These are phyloP conservation scores for Nycteola revayana DNA, from an alignment of 2,888 invertebrate genomes.

Conservation along the genomic window DNA sequence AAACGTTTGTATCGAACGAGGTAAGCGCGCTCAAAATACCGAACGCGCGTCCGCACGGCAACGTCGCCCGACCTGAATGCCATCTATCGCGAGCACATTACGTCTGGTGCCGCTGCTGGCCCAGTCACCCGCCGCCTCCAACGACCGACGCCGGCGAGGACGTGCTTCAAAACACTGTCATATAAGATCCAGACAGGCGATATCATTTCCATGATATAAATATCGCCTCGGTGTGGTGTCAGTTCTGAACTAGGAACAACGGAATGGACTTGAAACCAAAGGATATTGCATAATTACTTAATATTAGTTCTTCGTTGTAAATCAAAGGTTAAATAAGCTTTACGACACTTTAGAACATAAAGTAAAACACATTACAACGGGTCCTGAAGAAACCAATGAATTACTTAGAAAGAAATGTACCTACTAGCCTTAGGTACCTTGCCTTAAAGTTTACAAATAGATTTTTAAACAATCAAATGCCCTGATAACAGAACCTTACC, in stretches of 20 bases:
- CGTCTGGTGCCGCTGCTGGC: constrained; percentile 40
- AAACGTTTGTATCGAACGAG: constrained; percentile 35
- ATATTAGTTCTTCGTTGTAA: too few relatives aligned
- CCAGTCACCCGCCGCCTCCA: constrained; percentile 41
- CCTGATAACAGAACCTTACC: not conserved
- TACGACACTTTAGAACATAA: too few relatives aligned
- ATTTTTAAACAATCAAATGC: too few relatives aligned
- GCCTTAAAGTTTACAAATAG: too few relatives aligned
- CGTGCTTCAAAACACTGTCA: constrained; percentile 27
- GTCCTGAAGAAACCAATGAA: too few relatives aligned
- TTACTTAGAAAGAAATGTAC: too few relatives aligned
- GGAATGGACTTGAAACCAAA: too few relatives aligned
- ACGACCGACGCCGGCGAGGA: constrained; percentile 26
- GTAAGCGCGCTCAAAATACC: constrained; percentile 34
- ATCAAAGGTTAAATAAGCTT: too few relatives aligned
- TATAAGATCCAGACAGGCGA: constrained; percentile 27
- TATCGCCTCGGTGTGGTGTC: constrained; percentile 1
- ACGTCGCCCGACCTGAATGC: constrained; percentile 68
- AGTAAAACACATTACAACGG: too few relatives aligned
- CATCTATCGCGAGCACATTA: constrained; percentile 50
- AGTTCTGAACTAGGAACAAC: too few relatives aligned
- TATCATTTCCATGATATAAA: constrained; percentile 5
- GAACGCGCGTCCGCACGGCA: constrained; percentile 55
- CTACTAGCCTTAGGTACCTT: too few relatives aligned
- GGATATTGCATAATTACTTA: too few relatives aligned